These are phyloP conservation scores for Dimorphilus gyrociliatus DNA, from an alignment of 2,888 invertebrate species.

Conservation along the genomic window DNA sequence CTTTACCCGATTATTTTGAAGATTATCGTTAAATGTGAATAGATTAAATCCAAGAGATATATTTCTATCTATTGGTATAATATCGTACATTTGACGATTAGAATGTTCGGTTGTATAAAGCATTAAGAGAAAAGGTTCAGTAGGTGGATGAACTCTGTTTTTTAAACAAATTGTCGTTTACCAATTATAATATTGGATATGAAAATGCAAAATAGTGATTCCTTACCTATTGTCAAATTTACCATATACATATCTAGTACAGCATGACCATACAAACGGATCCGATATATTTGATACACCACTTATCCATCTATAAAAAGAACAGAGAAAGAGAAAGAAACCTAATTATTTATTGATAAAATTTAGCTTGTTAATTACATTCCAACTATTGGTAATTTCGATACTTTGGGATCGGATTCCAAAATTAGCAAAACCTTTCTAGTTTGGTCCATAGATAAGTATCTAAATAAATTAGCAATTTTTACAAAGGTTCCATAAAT, in stretches of 20 bases:
- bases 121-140: conserved; percentile 29
- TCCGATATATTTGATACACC: conserved; percentile 26
- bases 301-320: conserved; percentile 36
- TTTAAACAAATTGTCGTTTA: too few relatives aligned
- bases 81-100: conserved; percentile 30
- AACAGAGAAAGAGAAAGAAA: too few relatives aligned
- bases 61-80: conserved; percentile 13
- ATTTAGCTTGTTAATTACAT: conserved; percentile 26
- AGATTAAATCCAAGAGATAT: conserved; percentile 19
- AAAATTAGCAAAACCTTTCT: conserved; percentile 30
- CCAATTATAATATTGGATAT: too few relatives aligned
- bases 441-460: conserved; percentile 34
- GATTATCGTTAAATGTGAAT: conserved; percentile 24
- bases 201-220: too few relatives aligned
- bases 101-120: conserved; percentile 27
- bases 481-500: too few relatives aligned
- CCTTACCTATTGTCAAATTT: too few relatives aligned
- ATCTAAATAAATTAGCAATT: too few relatives aligned
- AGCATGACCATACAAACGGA: conserved; percentile 31
- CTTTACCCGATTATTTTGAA: too few relatives aligned
- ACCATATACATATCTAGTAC: conserved; percentile 28
- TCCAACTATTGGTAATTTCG: conserved; percentile 29
- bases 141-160: conserved; percentile 28
- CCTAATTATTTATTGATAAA: not conserved
- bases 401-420: conserved; percentile 33